Evolutionary conservation across 2,888 invertebrate species (phyloP), one percentile per base, ranked within the genome.

Genomic region (Platycnemis pennipes): DNA sequence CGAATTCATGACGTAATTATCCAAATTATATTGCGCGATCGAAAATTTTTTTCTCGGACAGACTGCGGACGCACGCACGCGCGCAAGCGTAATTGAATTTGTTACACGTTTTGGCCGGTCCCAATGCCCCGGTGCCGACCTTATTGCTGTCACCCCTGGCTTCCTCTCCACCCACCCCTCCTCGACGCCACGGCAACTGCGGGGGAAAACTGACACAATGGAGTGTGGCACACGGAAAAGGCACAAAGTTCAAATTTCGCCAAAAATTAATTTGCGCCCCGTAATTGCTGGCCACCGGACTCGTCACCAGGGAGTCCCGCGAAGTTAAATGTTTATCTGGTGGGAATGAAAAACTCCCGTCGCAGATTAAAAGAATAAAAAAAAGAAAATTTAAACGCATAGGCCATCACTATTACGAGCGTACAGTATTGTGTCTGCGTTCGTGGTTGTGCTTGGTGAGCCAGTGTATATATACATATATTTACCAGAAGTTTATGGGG

Each of bases 201-300:
- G n/a, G 53, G 19, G 53, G 8, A 77, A 77, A 77, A 16, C 77
- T 77, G 31, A 77, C 31, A 77, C 31, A 77, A 37, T 77, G 37
- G 16, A 77, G 11, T 2, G 11, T 16, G 91, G 26, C 69, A 69
- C 44, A 56, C 42, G 31, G 37, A 37, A 31, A 53, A 49, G 7
- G 42, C 11, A 19, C 63, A 13, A 63, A 91, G 91, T 42, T 91
- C 91, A 91, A 91, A 45, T 69, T 91, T 44, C 26, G 11, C 63
- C 63, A 91, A 91, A 91, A 69, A 91, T 91, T 91, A 91, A 91
- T 91, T 91, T 91, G 42, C 44, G 26, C 91, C n/a, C n/a, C 44
- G 63, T 91, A 91, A 91, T 69, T 91, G 44, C 45, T n/a, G 44
- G 37, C 26, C 63, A 44, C 44, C 26, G 63, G 63, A n/a, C 63